A percentile compares a stretch with the other conserved stretches of the same genome.
Evolutionary conservation across 2,797 vertebrate species (phyloP).

Genomic region (Oryzias sinensis): DNA sequence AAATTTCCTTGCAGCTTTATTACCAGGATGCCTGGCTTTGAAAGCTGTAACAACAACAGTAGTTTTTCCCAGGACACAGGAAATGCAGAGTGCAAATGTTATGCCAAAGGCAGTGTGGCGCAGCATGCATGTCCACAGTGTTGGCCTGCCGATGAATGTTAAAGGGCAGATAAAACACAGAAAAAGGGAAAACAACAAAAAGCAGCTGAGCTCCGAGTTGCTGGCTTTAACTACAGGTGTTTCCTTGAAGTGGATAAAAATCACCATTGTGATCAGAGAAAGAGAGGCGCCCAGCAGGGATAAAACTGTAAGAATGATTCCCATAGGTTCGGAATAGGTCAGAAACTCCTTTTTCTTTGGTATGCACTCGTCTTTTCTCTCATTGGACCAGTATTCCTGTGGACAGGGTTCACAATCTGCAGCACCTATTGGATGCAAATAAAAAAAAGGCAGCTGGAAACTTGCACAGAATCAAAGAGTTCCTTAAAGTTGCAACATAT

Average conservation of each 20-base stretch:
- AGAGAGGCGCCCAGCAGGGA: conserved; percentile 72
- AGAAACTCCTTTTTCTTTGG: conserved; percentile 74
- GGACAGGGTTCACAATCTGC: conserved; percentile 70
- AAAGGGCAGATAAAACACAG: conserved; percentile 78
- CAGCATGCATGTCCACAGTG: conserved; percentile 71
- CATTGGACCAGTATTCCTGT: conserved; percentile 73
- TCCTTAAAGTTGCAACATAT: not conserved
- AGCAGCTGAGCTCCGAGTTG: conserved; percentile 77
- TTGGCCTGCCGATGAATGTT: conserved; percentile 72
- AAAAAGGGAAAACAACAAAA: conserved; percentile 71
- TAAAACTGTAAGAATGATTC: conserved; percentile 62
- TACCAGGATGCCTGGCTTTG: conserved; percentile 69
- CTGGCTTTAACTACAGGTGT: conserved; percentile 79
- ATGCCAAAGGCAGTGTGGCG: conserved; percentile 74
- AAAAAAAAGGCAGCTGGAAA: not conserved
- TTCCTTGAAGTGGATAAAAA: conserved; percentile 64
- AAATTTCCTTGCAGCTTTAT: conserved; percentile 55
- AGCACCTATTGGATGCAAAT: conserved; percentile 55
- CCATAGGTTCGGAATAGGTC: conserved; percentile 70
- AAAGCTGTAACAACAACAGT: conserved; percentile 77
- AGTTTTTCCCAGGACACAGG: conserved; percentile 78
- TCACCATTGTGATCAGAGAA: conserved; percentile 48
- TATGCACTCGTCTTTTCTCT: conserved; percentile 64
- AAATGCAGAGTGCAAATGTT: conserved; percentile 79
- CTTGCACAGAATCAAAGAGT: no score